Base-by-base conservation (phyloP, 2,888 invertebrate species). In the Heliconius hortense region DNA sequence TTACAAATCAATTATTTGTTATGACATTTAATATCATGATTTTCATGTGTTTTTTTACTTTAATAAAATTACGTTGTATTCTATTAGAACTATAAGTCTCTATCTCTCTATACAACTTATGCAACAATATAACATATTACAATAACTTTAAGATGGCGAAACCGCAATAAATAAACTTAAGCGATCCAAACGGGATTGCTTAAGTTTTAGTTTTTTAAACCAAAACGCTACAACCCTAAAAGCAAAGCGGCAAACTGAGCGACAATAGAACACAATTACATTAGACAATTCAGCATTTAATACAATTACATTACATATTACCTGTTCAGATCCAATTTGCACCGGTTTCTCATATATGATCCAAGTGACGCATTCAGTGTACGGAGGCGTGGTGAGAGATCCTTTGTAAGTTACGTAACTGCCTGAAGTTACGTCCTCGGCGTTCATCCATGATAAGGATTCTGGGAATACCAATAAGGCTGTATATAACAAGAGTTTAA, bases 331-430 rank as follows among this genome's bases (percentile, higher is more conserved):
- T 24, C 96, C 96, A 78, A 96, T 95, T 81, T 95, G 95, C 75
- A 96, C 95, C 5, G 96, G 96, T 70, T 95, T 95, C 75, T 96
- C 95, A 82, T 96, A 96, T 76, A 96, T 95, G 78, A 96, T 96
- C 96, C 96, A 96, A 7, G 96, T 96, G 68, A 96, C 96, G 82
- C 96, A 96, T 83, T 96, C 96, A 66, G 95, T 95, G 84, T 96
- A 96, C 0, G 96, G 96, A 72, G 96, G 96, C 7, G 96, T 96
- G 4, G 96, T 96, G 78, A 96, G 86, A 0, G 96, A 96, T 7
- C 96, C 96, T 84, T 96, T 96, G 85, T 96, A 96, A 0, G 96
- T 96, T 74, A 96, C 96, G 84, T 96, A 96, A 81, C 95, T 96
- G 82, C 96, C 96, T 81, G 95, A 96, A 81, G 95, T 95, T 75